A percentile compares a stretch with the other conserved stretches of the same genome.
Evolutionary conservation across 2,113 vertebrate species (phyloP).

Genomic region (Vanacampus margaritifer): DNA sequence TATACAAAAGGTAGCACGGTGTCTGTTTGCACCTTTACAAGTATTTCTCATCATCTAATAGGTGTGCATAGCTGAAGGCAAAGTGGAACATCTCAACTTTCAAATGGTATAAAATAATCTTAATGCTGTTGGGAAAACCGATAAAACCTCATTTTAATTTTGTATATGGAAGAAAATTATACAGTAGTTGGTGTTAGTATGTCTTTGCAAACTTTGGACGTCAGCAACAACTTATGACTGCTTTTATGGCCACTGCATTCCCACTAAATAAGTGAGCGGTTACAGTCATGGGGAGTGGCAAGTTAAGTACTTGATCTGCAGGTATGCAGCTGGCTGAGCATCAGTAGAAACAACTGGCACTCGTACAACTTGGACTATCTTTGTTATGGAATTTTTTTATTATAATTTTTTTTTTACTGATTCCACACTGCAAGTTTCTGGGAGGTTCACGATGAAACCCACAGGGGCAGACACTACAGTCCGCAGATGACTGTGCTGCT

Average conservation of each 20-base stretch:
- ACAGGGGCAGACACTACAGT: neutral
- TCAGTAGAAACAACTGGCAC: conserved; percentile 12
- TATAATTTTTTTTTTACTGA: conserved; percentile 25
- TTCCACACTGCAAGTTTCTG: conserved; percentile 38
- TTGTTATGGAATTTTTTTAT: neutral
- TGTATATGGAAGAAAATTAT: neutral
- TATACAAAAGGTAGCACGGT: neutral
- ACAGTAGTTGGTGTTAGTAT: neutral
- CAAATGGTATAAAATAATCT: neutral
- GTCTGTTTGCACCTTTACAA: neutral
- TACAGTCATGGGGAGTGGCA: conserved; percentile 49
- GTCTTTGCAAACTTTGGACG: conserved; percentile 17
- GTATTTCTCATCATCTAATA: neutral
- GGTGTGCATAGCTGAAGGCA: neutral
- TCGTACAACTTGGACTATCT: conserved; percentile 2
- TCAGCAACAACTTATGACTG: conserved; percentile 41
- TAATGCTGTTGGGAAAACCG: neutral
- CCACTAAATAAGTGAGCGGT: conserved; percentile 44
- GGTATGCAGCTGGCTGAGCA: conserved; percentile 49
- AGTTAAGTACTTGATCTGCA: conserved; percentile 46
- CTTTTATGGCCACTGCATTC: conserved; percentile 25
- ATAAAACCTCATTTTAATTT: neutral
- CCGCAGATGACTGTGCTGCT: neutral
- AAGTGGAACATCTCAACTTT: neutral
- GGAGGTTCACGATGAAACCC: conserved; percentile 37